Evolutionary conservation across 2,888 invertebrate genomes (phyloP).

Genomic region (Sphaerolaimus hirsutus): DNA sequence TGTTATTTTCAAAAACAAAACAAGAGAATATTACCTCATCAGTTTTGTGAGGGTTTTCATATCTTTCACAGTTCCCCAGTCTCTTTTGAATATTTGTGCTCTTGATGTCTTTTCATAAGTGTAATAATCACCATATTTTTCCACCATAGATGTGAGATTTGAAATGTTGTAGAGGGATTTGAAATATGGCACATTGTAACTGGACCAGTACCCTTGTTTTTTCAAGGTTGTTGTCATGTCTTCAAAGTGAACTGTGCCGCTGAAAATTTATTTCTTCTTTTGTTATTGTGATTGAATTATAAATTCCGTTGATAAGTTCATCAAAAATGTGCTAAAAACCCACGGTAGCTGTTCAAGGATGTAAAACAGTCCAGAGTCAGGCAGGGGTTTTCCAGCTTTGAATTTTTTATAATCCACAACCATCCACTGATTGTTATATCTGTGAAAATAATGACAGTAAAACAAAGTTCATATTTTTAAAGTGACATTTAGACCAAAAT

Average conservation of each 20-base stretch:
- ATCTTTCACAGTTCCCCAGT: conserved; percentile 34
- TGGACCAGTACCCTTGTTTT: conserved; percentile 44
- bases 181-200: conserved; percentile 45
- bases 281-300: too few relatives aligned
- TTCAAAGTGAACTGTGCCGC: not conserved
- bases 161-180: conserved; percentile 39
- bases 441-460: too few relatives aligned
- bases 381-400: conserved; percentile 27
- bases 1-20: too few relatives aligned
- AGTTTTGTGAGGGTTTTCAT: conserved; percentile 36
- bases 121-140: conserved; percentile 37
- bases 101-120: conserved; percentile 39
- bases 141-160: conserved; percentile 36
- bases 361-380: conserved; percentile 35
- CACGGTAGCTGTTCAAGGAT: conserved; percentile 48
- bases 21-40: conserved; percentile 32
- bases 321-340: too few relatives aligned
- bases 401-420: conserved; percentile 48
- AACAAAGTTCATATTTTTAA: too few relatives aligned
- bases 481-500: not conserved
- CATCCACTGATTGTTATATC: conserved; percentile 63
- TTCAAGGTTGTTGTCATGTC: not conserved
- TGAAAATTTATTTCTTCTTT: too few relatives aligned
- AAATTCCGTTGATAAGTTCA: not conserved
- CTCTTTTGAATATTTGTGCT: conserved; percentile 39